Base-by-base conservation (phyloP, 2,113 vertebrate species). In the Myxocyprinus asiaticus region DNA sequence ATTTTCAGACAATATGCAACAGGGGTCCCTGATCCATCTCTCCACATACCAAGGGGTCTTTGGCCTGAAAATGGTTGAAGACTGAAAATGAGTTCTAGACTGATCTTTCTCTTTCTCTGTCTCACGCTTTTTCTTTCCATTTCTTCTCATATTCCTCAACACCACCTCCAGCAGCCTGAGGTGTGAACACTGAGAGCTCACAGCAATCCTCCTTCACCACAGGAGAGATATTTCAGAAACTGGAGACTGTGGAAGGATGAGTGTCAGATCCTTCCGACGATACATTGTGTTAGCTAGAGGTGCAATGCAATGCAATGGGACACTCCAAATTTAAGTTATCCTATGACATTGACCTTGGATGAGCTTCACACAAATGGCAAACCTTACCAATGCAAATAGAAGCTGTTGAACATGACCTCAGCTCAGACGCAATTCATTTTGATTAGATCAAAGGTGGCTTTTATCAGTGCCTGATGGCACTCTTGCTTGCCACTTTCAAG, bases 141-240 rank as follows among this genome's bases (percentile, higher is more conserved):
- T 33, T 15, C 1, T 3, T 64, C 45, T 76, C 67, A 33, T 80
- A 62, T 83, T 80, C 45, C 77, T 70, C 61, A 58, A 80, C 72
- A 70, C 33, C 75, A 55, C 17, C 55, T 55, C 72, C 63, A 73
- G 33, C 64, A 71, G 51, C 53, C 77, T 76, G 43, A 79, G 77
- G 72, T 58, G 15, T 71, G 67, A 69, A 80, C 53, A 6, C 67
- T 48, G 69, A 55, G 77, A 80, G 78, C 76, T 70, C 63, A 77
- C 63, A 80, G 69, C 67, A 77, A 80, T 67, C 78, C 67, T 77
- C 43, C 53, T 66, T 67, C 78, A 71, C 67, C 14, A 67, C 67
- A 77, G 67, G 78, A 82, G 56, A 69, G 53, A 65, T 44, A 66
- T 76, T 66, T 79, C 65, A 72, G 51, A 83, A 76, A 42, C 22